phyloP scores from a whole-genome alignment of 1,140 invertebrate genomes.

The Rhynchophorus ferrugineus region DNA sequence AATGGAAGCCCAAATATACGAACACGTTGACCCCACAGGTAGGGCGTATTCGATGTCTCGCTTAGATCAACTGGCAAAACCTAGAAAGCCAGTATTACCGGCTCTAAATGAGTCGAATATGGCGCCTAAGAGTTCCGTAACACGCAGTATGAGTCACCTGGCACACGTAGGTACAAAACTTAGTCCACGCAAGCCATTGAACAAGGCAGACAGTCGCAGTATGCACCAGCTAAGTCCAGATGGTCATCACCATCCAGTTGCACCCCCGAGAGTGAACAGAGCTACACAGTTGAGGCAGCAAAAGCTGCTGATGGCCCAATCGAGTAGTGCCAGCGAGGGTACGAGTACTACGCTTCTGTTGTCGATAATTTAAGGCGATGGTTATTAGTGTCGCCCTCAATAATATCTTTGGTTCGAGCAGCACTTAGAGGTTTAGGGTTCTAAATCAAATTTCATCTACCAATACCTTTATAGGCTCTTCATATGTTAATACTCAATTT shows the following conservation, averaged over 20 bases:
- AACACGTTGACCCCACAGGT: no score
- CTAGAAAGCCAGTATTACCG: conserved; percentile 52
- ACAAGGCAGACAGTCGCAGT: conserved; percentile 46
- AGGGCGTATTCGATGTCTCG: conserved; percentile 88
- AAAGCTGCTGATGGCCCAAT: conserved; percentile 27
- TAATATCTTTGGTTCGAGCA: background rate
- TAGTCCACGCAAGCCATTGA: conserved; percentile 31
- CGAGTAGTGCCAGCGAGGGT: conserved; percentile 34
- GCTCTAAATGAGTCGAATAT: conserved; percentile 42
- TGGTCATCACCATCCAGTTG: conserved; percentile 22
- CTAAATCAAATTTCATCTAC: background rate
- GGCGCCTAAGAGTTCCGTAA: conserved; percentile 38
- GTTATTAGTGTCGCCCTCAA: conserved; percentile 15
- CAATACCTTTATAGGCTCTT: background rate
- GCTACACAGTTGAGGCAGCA: conserved; percentile 38
- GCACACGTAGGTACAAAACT: conserved; percentile 38
- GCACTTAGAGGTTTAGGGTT: background rate
- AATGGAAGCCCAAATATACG: no score
- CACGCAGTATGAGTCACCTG: conserved; percentile 63
- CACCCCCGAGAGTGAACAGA: conserved; percentile 36
- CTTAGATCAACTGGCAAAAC: conserved; percentile 75
- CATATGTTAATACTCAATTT: no score
- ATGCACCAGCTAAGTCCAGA: conserved; percentile 56
- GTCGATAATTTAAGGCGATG: conserved; percentile 11
- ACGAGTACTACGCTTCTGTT: conserved; percentile 22